Conservation (phyloP, 35 echinoderm and acorn worm genomes). For the Apostichopus japonicus region DNA sequence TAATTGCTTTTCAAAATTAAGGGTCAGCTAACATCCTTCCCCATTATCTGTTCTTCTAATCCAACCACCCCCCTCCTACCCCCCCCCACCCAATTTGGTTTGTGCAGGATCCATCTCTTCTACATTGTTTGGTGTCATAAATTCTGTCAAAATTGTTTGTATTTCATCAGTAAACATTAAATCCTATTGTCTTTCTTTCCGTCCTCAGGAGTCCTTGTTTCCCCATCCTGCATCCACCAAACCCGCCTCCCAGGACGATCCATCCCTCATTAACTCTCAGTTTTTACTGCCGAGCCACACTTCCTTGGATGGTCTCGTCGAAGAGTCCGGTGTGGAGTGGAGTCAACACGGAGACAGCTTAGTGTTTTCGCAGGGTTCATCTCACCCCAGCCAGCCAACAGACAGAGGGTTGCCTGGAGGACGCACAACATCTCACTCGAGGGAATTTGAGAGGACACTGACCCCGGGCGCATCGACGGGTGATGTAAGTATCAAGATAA, state of each 20-base stretch:
- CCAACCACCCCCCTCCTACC: no score
- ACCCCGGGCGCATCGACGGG: constrained; percentile 4
- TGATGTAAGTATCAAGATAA: neutral
- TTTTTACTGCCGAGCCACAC: constrained; percentile 2
- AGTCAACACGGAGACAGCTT: constrained; percentile 13
- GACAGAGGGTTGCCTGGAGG: neutral
- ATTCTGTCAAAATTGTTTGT: no score
- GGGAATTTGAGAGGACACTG: constrained; percentile 27
- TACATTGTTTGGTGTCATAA: no score
- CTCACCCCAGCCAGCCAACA: neutral
- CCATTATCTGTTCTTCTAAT: no score
- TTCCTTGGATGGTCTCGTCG: neutral
- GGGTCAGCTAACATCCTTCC: no score
- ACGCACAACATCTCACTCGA: neutral
- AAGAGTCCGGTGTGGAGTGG: neutral
- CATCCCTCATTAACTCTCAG: constrained; percentile 14
- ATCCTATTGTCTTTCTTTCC: no score
- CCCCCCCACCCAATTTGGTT: no score
- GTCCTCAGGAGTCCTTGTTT: neutral
- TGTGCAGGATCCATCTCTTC: no score
- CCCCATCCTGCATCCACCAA: neutral
- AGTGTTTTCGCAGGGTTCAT: constrained; percentile 3
- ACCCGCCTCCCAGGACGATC: neutral
- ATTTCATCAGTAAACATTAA: no score
- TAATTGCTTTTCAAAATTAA: no score